phyloP scores from a whole-genome alignment of 1,140 invertebrate genomes.

The Danaus plexippus region DNA sequence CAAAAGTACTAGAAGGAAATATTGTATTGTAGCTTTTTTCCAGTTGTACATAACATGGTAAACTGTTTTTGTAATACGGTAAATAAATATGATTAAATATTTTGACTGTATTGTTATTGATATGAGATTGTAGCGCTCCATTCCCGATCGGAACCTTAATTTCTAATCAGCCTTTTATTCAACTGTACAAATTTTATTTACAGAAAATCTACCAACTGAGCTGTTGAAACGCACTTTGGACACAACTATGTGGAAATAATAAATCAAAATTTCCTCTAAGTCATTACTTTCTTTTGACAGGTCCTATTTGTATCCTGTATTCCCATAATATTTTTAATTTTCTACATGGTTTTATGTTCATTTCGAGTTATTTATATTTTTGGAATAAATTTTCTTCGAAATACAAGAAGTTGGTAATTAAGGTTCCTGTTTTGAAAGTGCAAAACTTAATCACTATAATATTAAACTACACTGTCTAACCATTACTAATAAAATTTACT shows the following conservation, averaged over 20 bases:
- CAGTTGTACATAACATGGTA: conserved; percentile 70
- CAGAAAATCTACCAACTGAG: conserved; percentile 66
- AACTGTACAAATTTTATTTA: conserved; percentile 66
- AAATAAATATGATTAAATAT: conserved; percentile 72
- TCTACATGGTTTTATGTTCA: conserved; percentile 68
- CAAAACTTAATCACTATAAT: conserved; percentile 6
- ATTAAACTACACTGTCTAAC: conserved; percentile 1
- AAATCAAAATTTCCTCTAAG: conserved; percentile 69
- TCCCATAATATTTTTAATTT: conserved; percentile 62
- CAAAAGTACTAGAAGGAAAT: conserved; percentile 79
- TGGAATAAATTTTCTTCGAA: conserved; percentile 67
- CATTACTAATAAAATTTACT: no score
- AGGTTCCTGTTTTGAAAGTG: conserved; percentile 54
- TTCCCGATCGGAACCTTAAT: conserved; percentile 70
- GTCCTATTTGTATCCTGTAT: conserved; percentile 64
- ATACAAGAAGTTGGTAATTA: conserved; percentile 61
- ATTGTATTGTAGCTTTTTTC: conserved; percentile 69
- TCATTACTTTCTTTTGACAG: conserved; percentile 66
- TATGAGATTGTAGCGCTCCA: conserved; percentile 60
- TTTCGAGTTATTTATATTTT: conserved; percentile 69
- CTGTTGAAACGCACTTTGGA: conserved; percentile 67
- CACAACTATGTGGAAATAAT: conserved; percentile 71
- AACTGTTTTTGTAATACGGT: conserved; percentile 72
- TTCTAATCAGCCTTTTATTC: conserved; percentile 46
- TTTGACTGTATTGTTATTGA: conserved; percentile 68